Evolutionary conservation across 1,140 invertebrate species (phyloP), one percentile per base, ranked within the genome.

Genomic region (Meloidogyne chitwoodi): DNA sequence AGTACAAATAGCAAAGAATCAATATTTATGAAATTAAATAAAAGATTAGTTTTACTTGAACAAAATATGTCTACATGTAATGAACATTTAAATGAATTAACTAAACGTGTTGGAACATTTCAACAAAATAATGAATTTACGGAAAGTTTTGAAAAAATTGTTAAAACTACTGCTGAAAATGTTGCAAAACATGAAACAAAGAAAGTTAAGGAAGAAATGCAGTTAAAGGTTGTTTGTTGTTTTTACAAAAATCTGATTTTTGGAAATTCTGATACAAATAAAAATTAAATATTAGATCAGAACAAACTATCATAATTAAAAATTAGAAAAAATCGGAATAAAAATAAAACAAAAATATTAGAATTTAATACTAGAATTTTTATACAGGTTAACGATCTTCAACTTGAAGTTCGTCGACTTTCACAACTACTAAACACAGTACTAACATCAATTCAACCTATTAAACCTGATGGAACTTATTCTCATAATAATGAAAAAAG

Each of bases 11-110:
- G 93, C 82, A 95, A 96, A 80, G 95, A 98, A 88, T 95, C 94
- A 4, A 93, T 98, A 27, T 96, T 98, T 87, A 91, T 97, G 81
- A 91, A 95, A 79, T 89, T 99, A 29, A 94, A 93, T 44, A 98
- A 98, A 89, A 92, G 94, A 84, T 95, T 99, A 31, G 96, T 96
- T 91, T 91, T 92, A 74, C 89, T 99, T 75, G 96, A 99, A 88
- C 90, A 93, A 68, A 98, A 99, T 88, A 94, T 98, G 91, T 95
- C 94, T 3, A 89, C 98, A 2, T 96, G 93, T 77, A 93, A 93
- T 76, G 93, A 96, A 31, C 70, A 73, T 56, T 31, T 73, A 24
- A 38, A 34, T 27, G 70, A 73, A 61, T 22, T 73, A 34, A 63
- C 27, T n/a, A 73, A 29, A 38, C 48, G 70, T 72, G 70, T 61